phyloP scores from a whole-genome alignment of 1,140 invertebrate genomes.

The Trinorchestia longiramus region DNA sequence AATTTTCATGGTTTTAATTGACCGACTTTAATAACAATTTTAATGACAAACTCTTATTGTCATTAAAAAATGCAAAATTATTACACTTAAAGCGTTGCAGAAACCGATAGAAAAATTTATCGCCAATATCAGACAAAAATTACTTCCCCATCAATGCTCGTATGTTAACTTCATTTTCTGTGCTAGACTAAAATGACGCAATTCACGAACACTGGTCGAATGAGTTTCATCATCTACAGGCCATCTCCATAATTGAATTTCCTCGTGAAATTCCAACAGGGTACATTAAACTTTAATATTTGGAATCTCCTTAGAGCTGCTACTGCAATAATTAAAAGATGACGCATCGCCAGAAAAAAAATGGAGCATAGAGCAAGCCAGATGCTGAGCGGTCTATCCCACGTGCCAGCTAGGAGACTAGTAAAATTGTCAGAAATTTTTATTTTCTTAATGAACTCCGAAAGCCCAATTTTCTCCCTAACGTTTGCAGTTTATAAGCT shows the following conservation, averaged over 20 bases:
- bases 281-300: slow-evolving; percentile 54
- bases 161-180: neutral
- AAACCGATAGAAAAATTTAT: neutral
- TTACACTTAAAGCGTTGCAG: neutral
- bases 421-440: neutral
- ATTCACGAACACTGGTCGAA: slow-evolving; percentile 31
- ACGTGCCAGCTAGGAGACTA: too few relatives aligned
- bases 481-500: too few relatives aligned
- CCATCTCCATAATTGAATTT: slow-evolving; percentile 54
- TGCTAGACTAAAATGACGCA: neutral
- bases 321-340: slow-evolving; percentile 33
- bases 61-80: too few relatives aligned
- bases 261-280: slow-evolving; percentile 10
- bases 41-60: too few relatives aligned
- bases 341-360: slow-evolving; percentile 31
- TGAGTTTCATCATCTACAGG: slow-evolving; percentile 21
- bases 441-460: neutral
- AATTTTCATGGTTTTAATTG: too few relatives aligned
- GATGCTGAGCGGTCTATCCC: neutral
- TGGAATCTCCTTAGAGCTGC: slow-evolving; percentile 38
- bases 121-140: neutral
- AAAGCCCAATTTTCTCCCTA: neutral
- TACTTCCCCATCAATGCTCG: neutral
- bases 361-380: neutral
- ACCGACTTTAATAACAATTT: too few relatives aligned